A percentile compares a stretch with the other conserved stretches of the same genome.
Conservation (phyloP, 2,113 vertebrate genomes). For the Delphinus delphis region DNA sequence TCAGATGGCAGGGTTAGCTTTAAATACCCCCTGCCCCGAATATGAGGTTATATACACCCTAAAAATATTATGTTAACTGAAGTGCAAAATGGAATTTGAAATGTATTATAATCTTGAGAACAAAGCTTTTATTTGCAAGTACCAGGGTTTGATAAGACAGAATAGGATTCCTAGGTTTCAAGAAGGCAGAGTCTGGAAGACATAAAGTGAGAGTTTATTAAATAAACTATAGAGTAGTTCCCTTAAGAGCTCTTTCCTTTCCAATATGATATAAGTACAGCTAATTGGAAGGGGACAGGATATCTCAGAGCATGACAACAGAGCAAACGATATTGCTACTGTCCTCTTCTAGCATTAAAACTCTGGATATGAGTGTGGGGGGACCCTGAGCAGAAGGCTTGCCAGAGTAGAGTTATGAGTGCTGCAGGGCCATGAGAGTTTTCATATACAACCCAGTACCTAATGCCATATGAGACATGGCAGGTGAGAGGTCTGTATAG, state of each 20-base stretch:
- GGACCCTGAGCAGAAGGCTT: neutral
- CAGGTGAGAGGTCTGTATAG: neutral
- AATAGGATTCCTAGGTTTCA: slow-evolving; percentile 4
- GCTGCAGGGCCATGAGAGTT: neutral
- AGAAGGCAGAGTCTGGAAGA: neutral
- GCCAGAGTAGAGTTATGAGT: neutral
- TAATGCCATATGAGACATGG: neutral
- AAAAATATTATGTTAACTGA: neutral
- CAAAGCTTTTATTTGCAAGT: slow-evolving; percentile 23
- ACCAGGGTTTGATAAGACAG: neutral
- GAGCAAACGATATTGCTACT: neutral
- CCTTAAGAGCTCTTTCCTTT: neutral
- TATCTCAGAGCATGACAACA: neutral
- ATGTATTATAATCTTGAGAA: neutral
- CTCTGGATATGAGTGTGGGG: neutral
- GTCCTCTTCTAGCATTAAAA: neutral
- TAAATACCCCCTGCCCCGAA: neutral
- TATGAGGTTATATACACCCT: neutral
- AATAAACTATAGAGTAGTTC: neutral
- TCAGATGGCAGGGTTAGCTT: neutral
- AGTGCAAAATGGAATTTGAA: slow-evolving; percentile 34
- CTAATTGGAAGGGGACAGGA: neutral
- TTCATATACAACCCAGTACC: neutral
- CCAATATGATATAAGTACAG: neutral
- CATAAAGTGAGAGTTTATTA: neutral